These are phyloP conservation scores for Erynnis tages DNA, from an alignment of 2,888 invertebrate species.

Conservation along the genomic window DNA sequence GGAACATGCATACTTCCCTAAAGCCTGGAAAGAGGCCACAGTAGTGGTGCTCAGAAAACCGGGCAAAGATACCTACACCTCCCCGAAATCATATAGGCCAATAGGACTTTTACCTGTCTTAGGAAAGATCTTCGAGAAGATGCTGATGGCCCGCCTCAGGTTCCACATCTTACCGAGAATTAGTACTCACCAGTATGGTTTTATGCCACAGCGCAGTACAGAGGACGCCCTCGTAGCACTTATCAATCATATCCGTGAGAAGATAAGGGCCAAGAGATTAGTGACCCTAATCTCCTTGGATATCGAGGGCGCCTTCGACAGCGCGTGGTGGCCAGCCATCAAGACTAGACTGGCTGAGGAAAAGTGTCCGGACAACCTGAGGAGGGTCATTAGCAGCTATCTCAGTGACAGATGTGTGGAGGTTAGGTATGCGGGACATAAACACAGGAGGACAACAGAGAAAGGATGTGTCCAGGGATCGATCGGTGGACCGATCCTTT, in stretches of 20 bases:
- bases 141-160: not conserved
- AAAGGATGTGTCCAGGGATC: not conserved
- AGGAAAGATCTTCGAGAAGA: constrained; percentile 2
- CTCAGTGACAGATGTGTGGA: not conserved
- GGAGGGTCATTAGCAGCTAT: not conserved
- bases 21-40: constrained; percentile 2
- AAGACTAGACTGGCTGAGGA: not conserved
- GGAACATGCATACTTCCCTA: not conserved
- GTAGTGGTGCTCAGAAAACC: constrained; percentile 1
- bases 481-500: not conserved
- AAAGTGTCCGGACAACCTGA: not conserved
- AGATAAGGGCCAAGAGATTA: not conserved
- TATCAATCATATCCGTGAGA: constrained; percentile 1
- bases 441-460: not conserved
- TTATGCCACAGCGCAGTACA: constrained; percentile 30
- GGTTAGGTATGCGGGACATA: not conserved
- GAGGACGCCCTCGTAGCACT: constrained; percentile 32
- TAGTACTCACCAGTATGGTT: constrained; percentile 26
- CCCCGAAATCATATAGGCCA: not conserved
- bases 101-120: not conserved
- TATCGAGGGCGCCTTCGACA: constrained; percentile 27
- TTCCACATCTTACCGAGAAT: not conserved
- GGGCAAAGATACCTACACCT: not conserved
- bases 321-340: constrained; percentile 31
- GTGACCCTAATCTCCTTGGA: constrained; percentile 25